phyloP scores from a whole-genome alignment of 2,888 invertebrate genomes.

The Tenthredo amoena region DNA sequence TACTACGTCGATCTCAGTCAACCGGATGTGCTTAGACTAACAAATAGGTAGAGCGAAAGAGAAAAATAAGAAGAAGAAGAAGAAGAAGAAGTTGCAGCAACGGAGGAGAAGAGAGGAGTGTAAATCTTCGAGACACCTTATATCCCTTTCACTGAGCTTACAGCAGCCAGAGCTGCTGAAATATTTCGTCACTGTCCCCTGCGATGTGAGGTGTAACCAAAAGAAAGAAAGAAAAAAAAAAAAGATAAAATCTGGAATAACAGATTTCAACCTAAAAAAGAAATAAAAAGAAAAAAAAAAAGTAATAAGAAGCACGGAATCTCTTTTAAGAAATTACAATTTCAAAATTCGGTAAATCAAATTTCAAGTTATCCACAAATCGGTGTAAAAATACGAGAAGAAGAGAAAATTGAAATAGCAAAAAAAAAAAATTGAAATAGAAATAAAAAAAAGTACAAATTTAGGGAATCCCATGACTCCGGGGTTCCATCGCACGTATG shows the following conservation, averaged over 20 bases:
- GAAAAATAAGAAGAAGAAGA: neutral
- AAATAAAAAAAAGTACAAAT: neutral
- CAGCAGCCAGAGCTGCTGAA: conserved; percentile 8
- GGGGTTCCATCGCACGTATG: neutral
- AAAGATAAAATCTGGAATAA: too few relatives aligned
- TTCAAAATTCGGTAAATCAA: neutral
- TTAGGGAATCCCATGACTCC: neutral
- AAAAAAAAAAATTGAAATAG: neutral
- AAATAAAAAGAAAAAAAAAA: neutral
- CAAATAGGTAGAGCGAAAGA: conserved; percentile 17
- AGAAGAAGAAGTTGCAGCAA: neutral
- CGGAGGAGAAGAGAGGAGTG: conserved; percentile 14
- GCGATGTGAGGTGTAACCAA: neutral
- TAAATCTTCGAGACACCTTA: conserved; percentile 50
- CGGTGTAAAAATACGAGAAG: neutral
- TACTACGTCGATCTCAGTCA: conserved; percentile 1
- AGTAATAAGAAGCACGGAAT: neutral
- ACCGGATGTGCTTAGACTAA: conserved; percentile 53
- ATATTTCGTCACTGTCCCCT: conserved; percentile 43
- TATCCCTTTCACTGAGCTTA: conserved; percentile 19
- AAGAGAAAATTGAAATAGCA: too few relatives aligned
- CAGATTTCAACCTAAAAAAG: neutral
- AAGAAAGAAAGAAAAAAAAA: neutral
- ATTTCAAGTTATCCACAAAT: neutral
- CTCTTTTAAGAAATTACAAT: too few relatives aligned